A percentile compares a stretch with the other conserved stretches of the same genome.
Evolutionary conservation across 2,888 invertebrate species (phyloP).

Genomic region (Andrena chrysosceles): DNA sequence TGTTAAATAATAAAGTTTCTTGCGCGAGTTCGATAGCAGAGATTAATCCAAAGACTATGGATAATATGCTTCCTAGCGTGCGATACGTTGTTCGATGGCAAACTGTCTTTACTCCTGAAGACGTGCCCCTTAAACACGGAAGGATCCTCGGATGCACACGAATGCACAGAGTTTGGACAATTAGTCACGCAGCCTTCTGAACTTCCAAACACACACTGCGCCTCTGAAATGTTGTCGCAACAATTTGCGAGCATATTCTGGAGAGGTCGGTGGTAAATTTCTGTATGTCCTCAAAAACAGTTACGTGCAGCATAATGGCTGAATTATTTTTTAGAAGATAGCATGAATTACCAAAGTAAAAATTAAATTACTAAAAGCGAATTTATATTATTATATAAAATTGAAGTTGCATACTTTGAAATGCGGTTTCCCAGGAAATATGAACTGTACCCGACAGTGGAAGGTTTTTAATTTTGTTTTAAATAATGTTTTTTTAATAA

Average conservation of each 20-base stretch:
- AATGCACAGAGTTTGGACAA: constrained; percentile 20
- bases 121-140: constrained; percentile 10
- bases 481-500: too few relatives aligned
- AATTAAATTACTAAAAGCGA: neutral
- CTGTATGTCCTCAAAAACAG: neutral
- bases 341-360: neutral
- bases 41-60: neutral
- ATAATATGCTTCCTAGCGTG: neutral
- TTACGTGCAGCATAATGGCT: neutral
- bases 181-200: constrained; percentile 28
- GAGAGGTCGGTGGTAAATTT: neutral
- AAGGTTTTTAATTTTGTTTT: too few relatives aligned
- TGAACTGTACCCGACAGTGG: too few relatives aligned
- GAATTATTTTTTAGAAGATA: neutral
- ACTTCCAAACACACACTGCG: constrained; percentile 9
- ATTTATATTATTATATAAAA: too few relatives aligned
- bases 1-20: constrained; percentile 9
- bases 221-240: constrained; percentile 2
- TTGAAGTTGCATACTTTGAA: too few relatives aligned
- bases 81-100: neutral
- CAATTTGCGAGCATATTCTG: constrained; percentile 10
- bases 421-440: too few relatives aligned
- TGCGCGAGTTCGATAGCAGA: neutral
- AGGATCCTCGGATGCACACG: constrained; percentile 9
- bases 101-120: neutral